A percentile compares a stretch with the other conserved stretches of the same genome.
phyloP scores from a whole-genome alignment of 2,113 vertebrate species.

The Toxotes chatareus region DNA sequence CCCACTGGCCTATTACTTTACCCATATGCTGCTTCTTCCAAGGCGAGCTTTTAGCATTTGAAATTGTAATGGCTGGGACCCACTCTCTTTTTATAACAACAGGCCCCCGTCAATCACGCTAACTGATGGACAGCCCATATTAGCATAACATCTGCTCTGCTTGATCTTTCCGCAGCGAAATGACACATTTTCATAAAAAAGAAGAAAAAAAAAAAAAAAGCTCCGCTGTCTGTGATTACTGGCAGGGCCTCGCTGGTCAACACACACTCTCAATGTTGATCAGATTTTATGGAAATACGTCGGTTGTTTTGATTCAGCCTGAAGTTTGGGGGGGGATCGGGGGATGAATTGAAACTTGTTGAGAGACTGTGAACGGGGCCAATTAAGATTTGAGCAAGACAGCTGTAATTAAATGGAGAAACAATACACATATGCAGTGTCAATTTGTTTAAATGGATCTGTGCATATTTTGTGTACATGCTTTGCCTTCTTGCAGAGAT shows the following conservation, averaged over 20 bases:
- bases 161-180: conserved; percentile 41
- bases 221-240: conserved; percentile 26
- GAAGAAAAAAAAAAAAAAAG: neutral
- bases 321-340: conserved; percentile 1
- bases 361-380: conserved; percentile 12
- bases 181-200: conserved; percentile 46
- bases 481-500: conserved; percentile 2
- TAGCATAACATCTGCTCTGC: conserved; percentile 78
- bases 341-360: conserved; percentile 17
- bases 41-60: conserved; percentile 29
- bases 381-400: conserved; percentile 48
- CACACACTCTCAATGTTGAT: conserved; percentile 23
- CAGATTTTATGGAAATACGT: conserved; percentile 42
- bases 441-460: conserved; percentile 24
- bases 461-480: conserved; percentile 30
- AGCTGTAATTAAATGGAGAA: conserved; percentile 20
- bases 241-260: conserved; percentile 29
- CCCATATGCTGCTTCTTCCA: conserved; percentile 29
- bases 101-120: conserved; percentile 57
- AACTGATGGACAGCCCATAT: conserved; percentile 55
- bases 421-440: neutral
- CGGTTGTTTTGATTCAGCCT: neutral
- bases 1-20: conserved; percentile 19
- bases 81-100: conserved; percentile 39
- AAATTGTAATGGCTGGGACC: conserved; percentile 30